These are phyloP conservation scores for Agrilus biguttatus DNA, from an alignment of 2,888 invertebrate species.

Conservation along the genomic window DNA sequence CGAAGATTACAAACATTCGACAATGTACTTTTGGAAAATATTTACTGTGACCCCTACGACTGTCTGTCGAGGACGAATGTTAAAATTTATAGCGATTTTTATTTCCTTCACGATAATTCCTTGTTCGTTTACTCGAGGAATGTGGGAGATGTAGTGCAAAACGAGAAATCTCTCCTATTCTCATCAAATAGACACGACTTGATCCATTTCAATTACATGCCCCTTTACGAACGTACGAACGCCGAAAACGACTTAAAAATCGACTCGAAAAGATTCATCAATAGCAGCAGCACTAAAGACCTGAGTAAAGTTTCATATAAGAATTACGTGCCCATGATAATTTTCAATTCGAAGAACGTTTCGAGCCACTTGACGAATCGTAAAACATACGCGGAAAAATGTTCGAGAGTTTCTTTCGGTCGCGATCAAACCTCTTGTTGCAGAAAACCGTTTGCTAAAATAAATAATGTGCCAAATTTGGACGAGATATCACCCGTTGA, in stretches of 20 bases:
- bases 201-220: conserved; percentile 3
- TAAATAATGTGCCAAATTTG: conserved; percentile 15
- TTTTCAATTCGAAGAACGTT: conserved; percentile 6
- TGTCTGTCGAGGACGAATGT: too few relatives aligned
- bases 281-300: neutral
- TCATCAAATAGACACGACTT: too few relatives aligned
- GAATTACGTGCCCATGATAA: conserved; percentile 11
- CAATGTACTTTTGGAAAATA: too few relatives aligned
- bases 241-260: too few relatives aligned
- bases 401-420: conserved; percentile 8
- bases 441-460: conserved; percentile 6
- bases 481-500: conserved; percentile 26
- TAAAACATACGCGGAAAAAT: conserved; percentile 7
- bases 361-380: conserved; percentile 8
- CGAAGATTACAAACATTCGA: too few relatives aligned
- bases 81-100: conserved; percentile 18
- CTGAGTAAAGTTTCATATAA: conserved; percentile 7
- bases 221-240: neutral
- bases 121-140: conserved; percentile 9
- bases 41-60: too few relatives aligned
- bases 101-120: conserved; percentile 18
- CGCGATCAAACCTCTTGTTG: conserved; percentile 8
- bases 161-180: neutral
- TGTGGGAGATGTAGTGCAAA: conserved; percentile 2
- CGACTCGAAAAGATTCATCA: too few relatives aligned